These are phyloP conservation scores for Amphipyra berbera DNA, from an alignment of 2,888 invertebrate genomes.

Conservation along the genomic window DNA sequence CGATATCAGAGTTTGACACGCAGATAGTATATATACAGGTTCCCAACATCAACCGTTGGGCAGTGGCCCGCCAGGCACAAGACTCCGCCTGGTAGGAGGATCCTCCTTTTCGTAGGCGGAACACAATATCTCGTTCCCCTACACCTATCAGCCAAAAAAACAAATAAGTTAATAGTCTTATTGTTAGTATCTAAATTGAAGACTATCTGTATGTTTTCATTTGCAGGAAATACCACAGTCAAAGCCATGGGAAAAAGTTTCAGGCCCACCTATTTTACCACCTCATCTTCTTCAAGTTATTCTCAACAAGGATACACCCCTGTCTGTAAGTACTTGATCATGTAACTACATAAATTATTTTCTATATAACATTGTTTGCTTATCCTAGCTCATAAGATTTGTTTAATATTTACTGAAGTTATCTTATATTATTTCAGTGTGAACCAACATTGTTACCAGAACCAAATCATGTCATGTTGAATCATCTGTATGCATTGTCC, in stretches of 20 bases:
- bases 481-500: conserved; percentile 99
- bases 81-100: too few relatives aligned
- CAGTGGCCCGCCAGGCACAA: too few relatives aligned
- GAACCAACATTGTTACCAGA: conserved; percentile 99
- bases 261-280: conserved; percentile 98
- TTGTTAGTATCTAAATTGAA: too few relatives aligned
- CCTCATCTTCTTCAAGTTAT: conserved; percentile 99
- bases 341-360: neutral
- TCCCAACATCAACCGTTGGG: too few relatives aligned
- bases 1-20: too few relatives aligned
- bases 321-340: conserved; percentile 92
- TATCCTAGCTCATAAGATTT: neutral
- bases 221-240: conserved; percentile 95
- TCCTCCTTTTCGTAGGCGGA: too few relatives aligned
- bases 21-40: too few relatives aligned
- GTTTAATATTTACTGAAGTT: neutral
- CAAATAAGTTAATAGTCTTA: too few relatives aligned
- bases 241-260: conserved; percentile 97
- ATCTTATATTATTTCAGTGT: conserved; percentile 91
- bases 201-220: conserved; percentile 7
- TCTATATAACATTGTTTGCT: neutral
- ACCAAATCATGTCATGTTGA: conserved; percentile 99
- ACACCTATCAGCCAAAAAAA: too few relatives aligned
- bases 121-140: too few relatives aligned
- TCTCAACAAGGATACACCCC: conserved; percentile 99